These are phyloP conservation scores for Stramonita haemastoma DNA, from an alignment of 2,888 invertebrate species.

Conservation along the genomic window DNA sequence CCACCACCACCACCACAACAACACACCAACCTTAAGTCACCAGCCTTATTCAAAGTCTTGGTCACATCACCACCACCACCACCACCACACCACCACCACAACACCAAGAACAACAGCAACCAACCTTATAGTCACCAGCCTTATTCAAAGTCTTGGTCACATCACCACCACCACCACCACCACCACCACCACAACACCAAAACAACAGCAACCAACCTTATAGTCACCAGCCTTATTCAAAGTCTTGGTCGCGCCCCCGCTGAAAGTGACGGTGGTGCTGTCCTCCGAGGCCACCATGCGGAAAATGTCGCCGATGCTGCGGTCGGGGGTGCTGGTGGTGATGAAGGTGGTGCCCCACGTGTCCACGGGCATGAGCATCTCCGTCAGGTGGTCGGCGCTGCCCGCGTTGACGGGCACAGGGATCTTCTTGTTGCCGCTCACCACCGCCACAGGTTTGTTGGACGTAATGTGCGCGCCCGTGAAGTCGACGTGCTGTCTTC, in stretches of 20 bases:
- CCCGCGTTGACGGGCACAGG: conserved; percentile 52
- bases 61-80: neutral
- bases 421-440: conserved; percentile 66
- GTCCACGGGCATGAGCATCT: conserved; percentile 61
- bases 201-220: neutral
- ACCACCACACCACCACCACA: neutral
- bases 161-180: neutral
- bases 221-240: conserved; percentile 23
- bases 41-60: too few species aligned
- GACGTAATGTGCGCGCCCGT: conserved; percentile 61
- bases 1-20: too few species aligned
- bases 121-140: too few species aligned
- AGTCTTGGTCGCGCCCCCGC: neutral
- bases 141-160: neutral
- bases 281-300: conserved; percentile 57
- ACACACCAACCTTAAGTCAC: too few species aligned
- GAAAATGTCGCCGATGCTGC: conserved; percentile 65
- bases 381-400: conserved; percentile 64
- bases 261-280: conserved; percentile 48
- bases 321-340: conserved; percentile 63
- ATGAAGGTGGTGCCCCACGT: conserved; percentile 69
- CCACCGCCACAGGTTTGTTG: conserved; percentile 60
- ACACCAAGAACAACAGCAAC: neutral
- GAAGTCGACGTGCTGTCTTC: conserved; percentile 55
- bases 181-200: neutral